Percentiles rank a stretch among this genome's conserved stretches.
Conservation (phyloP, 2,888 invertebrate species). For the Trichacis sp. region DNA sequence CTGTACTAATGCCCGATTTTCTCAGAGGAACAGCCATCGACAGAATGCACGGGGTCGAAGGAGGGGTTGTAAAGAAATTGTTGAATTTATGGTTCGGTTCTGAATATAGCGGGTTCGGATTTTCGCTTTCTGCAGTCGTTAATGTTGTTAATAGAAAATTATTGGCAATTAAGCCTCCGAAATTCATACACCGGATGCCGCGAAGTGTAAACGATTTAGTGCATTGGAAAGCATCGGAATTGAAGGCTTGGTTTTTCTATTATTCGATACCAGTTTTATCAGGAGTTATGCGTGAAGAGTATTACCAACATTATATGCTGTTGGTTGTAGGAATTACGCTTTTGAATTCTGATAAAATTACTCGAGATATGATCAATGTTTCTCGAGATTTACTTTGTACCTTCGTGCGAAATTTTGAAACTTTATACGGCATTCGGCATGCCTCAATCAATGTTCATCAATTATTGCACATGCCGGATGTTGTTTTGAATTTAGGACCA, state of each 20-base stretch:
- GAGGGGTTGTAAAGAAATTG: slow-evolving; percentile 21
- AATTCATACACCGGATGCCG: slow-evolving; percentile 28
- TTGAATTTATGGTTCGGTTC: slow-evolving; percentile 17
- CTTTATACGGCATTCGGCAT: slow-evolving; percentile 22
- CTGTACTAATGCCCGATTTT: slow-evolving; percentile 25
- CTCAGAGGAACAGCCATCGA: slow-evolving; percentile 22
- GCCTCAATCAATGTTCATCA: slow-evolving; percentile 29
- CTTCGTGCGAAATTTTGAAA: slow-evolving; percentile 25
- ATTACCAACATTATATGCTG: slow-evolving; percentile 21
- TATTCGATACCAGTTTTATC: slow-evolving; percentile 25
- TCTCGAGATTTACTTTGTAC: too few species aligned
- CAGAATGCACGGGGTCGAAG: slow-evolving; percentile 25
- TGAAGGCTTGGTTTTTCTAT: slow-evolving; percentile 26
- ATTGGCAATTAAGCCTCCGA: slow-evolving; percentile 20
- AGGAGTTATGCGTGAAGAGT: slow-evolving; percentile 14
- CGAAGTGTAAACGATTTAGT: slow-evolving; percentile 20
- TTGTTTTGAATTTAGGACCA: slow-evolving; percentile 24
- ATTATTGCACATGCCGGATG: slow-evolving; percentile 22
- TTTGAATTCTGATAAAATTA: background rate
- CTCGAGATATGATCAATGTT: too few species aligned
- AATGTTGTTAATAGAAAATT: slow-evolving; percentile 19
- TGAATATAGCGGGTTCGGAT: slow-evolving; percentile 2
- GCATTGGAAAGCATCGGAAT: slow-evolving; percentile 36
- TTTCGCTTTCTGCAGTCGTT: slow-evolving; percentile 11
- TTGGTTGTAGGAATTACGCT: slow-evolving; percentile 16